A percentile compares a stretch with the other conserved stretches of the same genome.
Conservation (phyloP, 1,140 invertebrate genomes). For the Galleria mellonella region DNA sequence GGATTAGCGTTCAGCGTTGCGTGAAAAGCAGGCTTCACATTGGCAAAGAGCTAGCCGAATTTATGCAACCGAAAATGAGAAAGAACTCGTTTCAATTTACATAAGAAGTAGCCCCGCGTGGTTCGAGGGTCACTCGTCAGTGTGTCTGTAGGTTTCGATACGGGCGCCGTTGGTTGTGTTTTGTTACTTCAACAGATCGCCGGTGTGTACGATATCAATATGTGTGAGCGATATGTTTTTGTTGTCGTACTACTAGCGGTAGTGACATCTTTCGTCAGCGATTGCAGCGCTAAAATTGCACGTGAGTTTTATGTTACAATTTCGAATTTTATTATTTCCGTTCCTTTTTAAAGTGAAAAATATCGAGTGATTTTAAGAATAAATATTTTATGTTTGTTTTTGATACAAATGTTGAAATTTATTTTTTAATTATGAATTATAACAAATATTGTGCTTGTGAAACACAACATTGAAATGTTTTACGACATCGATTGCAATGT, state of each 20-base stretch:
- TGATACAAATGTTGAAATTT: too few species aligned
- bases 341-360: too few species aligned
- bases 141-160: constrained; percentile 23
- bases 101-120: constrained; percentile 30
- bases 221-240: constrained; percentile 47
- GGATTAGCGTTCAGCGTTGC: constrained; percentile 52
- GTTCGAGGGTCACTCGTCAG: constrained; percentile 35
- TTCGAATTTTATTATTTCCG: not conserved
- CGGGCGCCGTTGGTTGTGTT: constrained; percentile 18
- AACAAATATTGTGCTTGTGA: too few species aligned
- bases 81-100: constrained; percentile 56
- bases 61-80: constrained; percentile 66
- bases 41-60: constrained; percentile 54
- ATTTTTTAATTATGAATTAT: too few species aligned
- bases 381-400: too few species aligned
- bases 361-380: too few species aligned
- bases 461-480: too few species aligned
- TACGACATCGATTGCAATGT: too few species aligned
- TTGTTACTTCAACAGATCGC: constrained; percentile 10
- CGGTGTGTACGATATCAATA: constrained; percentile 4
- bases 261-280: constrained; percentile 26
- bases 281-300: constrained; percentile 37
- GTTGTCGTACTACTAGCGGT: constrained; percentile 30
- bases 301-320: constrained; percentile 43
- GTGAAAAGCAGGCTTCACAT: constrained; percentile 56